A percentile compares a stretch with the other conserved stretches of the same genome.
Evolutionary conservation across 2,888 invertebrate species (phyloP).

Genomic region (Iphiclides podalirius): DNA sequence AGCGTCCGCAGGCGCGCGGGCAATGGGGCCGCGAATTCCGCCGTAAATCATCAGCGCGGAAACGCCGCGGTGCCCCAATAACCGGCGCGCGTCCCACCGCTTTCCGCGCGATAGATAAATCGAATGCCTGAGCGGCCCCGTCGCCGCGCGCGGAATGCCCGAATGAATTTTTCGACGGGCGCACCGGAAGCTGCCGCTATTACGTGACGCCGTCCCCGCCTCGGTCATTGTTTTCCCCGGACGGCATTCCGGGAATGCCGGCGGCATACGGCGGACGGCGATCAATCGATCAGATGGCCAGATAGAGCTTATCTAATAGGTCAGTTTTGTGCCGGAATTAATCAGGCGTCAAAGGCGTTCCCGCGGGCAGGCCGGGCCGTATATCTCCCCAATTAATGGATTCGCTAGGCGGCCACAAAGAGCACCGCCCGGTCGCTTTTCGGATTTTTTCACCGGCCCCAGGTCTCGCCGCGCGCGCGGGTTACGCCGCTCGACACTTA

Average conservation of each 20-base stretch:
- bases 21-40: slow-evolving; percentile 70
- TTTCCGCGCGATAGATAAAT: slow-evolving; percentile 75
- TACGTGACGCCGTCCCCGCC: slow-evolving; percentile 69
- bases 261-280: slow-evolving; percentile 68
- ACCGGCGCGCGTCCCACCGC: slow-evolving; percentile 66
- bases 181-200: slow-evolving; percentile 74
- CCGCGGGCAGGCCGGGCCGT: slow-evolving; percentile 54
- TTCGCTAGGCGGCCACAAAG: slow-evolving; percentile 72
- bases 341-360: slow-evolving; percentile 75
- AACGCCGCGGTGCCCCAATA: slow-evolving; percentile 64
- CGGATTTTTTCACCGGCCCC: slow-evolving; percentile 17
- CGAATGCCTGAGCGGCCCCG: slow-evolving; percentile 75
- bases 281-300: slow-evolving; percentile 74
- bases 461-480: neutral
- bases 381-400: slow-evolving; percentile 78
- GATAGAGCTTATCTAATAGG: slow-evolving; percentile 67
- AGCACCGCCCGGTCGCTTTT: slow-evolving; percentile 54
- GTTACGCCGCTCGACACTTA: neutral
- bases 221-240: slow-evolving; percentile 72
- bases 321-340: slow-evolving; percentile 77
- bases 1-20: no score
- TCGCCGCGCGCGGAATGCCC: no score
- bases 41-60: slow-evolving; percentile 78
- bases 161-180: slow-evolving; percentile 77
- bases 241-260: slow-evolving; percentile 63